These are phyloP conservation scores for Bubo blakistoni DNA, from an alignment of 2,113 vertebrate species.

Conservation along the genomic window DNA sequence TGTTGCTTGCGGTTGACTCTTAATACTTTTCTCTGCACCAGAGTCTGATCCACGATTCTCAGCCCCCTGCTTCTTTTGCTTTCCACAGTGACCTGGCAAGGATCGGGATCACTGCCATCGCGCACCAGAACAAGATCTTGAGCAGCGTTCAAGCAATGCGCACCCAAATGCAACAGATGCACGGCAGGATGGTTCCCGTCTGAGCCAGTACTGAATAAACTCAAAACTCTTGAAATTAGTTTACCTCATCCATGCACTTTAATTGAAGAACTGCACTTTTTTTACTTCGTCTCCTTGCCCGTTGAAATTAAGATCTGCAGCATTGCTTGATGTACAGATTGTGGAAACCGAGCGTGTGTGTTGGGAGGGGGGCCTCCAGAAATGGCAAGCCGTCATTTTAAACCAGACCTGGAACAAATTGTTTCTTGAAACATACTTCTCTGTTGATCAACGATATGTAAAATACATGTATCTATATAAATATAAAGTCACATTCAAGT, in stretches of 20 bases:
- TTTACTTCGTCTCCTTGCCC: conserved; percentile 83
- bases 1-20: conserved; percentile 32
- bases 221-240: conserved; percentile 89
- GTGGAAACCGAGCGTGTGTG: conserved; percentile 36
- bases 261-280: conserved; percentile 97
- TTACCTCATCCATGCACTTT: conserved; percentile 99
- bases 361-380: conserved; percentile 45
- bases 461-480: conserved; percentile 74
- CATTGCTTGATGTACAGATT: conserved; percentile 75
- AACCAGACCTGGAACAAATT: conserved; percentile 71
- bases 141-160: conserved; percentile 91
- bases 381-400: conserved; percentile 61
- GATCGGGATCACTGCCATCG: conserved; percentile 86
- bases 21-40: conserved; percentile 22
- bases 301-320: conserved; percentile 77
- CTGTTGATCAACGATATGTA: conserved; percentile 70
- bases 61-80: background rate
- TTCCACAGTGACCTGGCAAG: conserved; percentile 86
- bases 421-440: conserved; percentile 71
- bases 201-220: conserved; percentile 83
- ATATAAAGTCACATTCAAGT: conserved; percentile 67
- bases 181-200: conserved; percentile 96
- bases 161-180: conserved; percentile 95
- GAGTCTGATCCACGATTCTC: background rate
- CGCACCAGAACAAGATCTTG: conserved; percentile 95